Conservation (phyloP, 2,113 vertebrate genomes). For the Podocnemis expansa region DNA sequence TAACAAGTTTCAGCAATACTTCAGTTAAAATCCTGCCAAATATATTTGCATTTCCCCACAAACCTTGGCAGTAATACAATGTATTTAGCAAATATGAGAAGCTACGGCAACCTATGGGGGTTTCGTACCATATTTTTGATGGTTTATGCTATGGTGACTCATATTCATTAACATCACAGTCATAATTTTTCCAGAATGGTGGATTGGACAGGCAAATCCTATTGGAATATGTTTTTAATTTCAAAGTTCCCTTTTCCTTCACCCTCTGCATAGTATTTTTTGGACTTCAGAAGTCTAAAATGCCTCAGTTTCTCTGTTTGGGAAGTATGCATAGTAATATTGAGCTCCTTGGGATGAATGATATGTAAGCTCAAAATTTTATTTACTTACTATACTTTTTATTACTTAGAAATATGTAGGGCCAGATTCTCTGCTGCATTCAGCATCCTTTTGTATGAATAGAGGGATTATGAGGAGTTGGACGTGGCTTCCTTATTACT, state of each 20-base stretch:
- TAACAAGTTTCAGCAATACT: background rate
- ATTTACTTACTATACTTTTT: background rate
- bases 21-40: background rate
- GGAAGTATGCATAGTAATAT: background rate
- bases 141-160: background rate
- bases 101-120: background rate
- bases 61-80: background rate
- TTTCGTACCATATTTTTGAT: background rate
- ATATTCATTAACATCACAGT: background rate
- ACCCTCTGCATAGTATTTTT: background rate
- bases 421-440: background rate
- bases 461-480: background rate
- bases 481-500: background rate
- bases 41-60: background rate
- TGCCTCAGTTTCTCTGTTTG: background rate
- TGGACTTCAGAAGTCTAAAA: background rate
- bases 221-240: background rate
- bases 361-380: background rate
- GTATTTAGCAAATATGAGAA: background rate
- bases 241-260: background rate
- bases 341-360: background rate
- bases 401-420: background rate
- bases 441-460: background rate
- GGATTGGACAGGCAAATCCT: conserved; percentile 18
- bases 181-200: conserved; percentile 36